Evolutionary conservation across 2,888 invertebrate species (phyloP), one percentile per base, ranked within the genome.

Genomic region (Drosophila mercatorum): DNA sequence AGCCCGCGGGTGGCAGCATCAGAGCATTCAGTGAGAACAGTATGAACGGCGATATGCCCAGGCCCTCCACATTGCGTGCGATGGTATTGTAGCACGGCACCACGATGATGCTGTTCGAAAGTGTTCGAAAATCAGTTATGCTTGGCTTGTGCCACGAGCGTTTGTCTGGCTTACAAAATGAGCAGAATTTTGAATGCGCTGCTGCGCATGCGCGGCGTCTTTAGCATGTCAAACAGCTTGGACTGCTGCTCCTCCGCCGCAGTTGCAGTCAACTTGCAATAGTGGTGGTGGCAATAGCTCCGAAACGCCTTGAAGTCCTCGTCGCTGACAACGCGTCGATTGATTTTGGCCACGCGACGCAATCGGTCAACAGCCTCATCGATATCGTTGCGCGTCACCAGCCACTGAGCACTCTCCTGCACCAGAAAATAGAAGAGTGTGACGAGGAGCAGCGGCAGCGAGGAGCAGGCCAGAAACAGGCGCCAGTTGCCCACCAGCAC

Each of bases 51-150:
- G 91, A 93, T 65, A 94, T 91, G 44, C 94, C 90, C 47, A 93
- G 81, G 12, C 94, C 94, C 10, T 93, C 92, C 12, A 92, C 94
- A 94, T 57, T 94, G 92, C 94, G 92, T 2, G 94, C 94, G 22
- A 94, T 94, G 3, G 94, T 94, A 80, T 94, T 94, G 74, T 94
- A 94, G 76, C 94, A 93, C 26, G 94, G 91, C 5, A 94, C 93
- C 80, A 94, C 92, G 4, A 94, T 94, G 93, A 94, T 94, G 66
- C 94, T 94, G 81, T 14, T 31, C n/a, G n/a, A 49, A 5, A 51
- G 43, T 14, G 38, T 4, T 38, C 2, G 12, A 14, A 28, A 12
- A 55, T 56, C 28, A 8, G 52, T 62, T 17, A 47, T 3, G 14
- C 31, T 3, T 14, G 11, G n/a, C 78, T n/a, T 10, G 10, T n/a